Evolutionary conservation across 2,113 vertebrate genomes (phyloP).

Genomic region (Clarias magur): DNA sequence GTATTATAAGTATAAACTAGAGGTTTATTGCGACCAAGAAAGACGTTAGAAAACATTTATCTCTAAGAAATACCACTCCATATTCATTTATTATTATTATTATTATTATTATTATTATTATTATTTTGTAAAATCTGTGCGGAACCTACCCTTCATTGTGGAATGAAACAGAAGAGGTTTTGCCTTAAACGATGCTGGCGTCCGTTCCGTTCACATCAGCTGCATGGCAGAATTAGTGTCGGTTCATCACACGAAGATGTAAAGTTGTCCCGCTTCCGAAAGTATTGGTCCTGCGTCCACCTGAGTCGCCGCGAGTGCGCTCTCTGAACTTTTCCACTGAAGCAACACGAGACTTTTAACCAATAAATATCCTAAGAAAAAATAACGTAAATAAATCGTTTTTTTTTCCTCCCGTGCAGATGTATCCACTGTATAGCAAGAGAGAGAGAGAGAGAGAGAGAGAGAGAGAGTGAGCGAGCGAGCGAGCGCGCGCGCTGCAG

Average conservation of each 20-base stretch:
- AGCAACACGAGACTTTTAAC: background rate
- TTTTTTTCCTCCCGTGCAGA: background rate
- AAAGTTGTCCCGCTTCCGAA: background rate
- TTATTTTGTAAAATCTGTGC: background rate
- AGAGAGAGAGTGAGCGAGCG: too few species aligned
- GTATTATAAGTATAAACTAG: background rate
- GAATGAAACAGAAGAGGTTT: slow-evolving; percentile 43
- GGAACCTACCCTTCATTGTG: slow-evolving; percentile 74
- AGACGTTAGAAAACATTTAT: background rate
- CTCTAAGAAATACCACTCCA: background rate
- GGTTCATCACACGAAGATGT: slow-evolving; percentile 38
- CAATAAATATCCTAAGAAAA: background rate
- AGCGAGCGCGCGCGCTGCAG: slow-evolving; percentile 35
- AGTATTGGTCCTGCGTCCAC: slow-evolving; percentile 45
- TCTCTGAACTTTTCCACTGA: background rate
- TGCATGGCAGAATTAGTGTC: slow-evolving; percentile 61
- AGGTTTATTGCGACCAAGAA: background rate
- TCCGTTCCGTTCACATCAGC: slow-evolving; percentile 64
- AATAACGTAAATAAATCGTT: background rate
- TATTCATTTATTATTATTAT: background rate
- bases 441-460: too few species aligned
- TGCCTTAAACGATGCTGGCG: slow-evolving; percentile 40
- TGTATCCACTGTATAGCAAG: background rate
- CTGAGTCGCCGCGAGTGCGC: slow-evolving; percentile 9
- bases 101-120: too few species aligned